Evolutionary conservation across 2,113 vertebrate species (phyloP).

Genomic region (Chloropsis hardwickii): DNA sequence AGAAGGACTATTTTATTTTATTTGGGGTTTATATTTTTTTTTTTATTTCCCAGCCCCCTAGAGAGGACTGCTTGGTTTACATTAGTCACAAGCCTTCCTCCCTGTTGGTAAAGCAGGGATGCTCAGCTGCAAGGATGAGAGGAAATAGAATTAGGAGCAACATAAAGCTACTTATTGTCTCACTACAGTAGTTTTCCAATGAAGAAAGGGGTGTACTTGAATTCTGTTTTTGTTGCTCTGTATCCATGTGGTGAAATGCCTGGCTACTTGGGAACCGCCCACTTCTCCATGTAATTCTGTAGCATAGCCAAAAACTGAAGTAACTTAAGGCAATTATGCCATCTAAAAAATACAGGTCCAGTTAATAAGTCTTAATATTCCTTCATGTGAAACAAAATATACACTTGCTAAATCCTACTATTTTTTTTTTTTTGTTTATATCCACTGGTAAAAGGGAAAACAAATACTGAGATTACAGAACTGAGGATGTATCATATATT

Average conservation of each 20-base stretch:
- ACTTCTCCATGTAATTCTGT: neutral
- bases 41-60: neutral
- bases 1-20: neutral
- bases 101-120: neutral
- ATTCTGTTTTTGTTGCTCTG: neutral
- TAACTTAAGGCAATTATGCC: neutral
- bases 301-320: neutral
- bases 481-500: neutral
- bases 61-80: neutral
- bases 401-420: neutral
- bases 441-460: neutral
- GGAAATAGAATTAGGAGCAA: neutral
- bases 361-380: neutral
- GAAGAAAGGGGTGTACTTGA: neutral
- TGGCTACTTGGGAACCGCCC: neutral
- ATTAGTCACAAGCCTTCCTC: neutral
- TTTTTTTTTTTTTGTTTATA: slow-evolving; percentile 5
- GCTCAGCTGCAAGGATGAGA: neutral
- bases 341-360: neutral
- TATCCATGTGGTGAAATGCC: neutral
- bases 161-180: neutral
- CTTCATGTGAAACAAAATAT: neutral
- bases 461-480: neutral
- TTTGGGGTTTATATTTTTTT: neutral
- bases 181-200: neutral